Percentiles rank a stretch among this genome's conserved stretches.
Conservation (phyloP, 2,797 vertebrate genomes). For the Masticophis lateralis region DNA sequence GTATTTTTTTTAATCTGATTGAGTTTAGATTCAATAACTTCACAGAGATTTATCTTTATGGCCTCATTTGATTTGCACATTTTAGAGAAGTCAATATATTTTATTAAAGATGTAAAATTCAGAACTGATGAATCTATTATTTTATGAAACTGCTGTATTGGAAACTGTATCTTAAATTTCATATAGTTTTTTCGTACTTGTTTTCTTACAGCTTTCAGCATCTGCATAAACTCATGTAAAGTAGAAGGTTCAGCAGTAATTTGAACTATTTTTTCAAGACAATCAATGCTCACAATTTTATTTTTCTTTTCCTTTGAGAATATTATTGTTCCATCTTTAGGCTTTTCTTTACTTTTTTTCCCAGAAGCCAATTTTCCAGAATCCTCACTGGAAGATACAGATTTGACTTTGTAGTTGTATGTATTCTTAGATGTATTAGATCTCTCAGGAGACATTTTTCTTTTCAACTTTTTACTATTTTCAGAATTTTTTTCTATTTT, state of each 20-base stretch:
- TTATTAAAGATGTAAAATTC: slow-evolving; percentile 86
- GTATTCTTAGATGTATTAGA: slow-evolving; percentile 49
- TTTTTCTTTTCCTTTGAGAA: slow-evolving; percentile 62
- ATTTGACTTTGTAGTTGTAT: slow-evolving; percentile 44
- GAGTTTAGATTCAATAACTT: slow-evolving; percentile 79
- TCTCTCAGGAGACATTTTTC: slow-evolving; percentile 57
- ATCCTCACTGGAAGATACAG: slow-evolving; percentile 49
- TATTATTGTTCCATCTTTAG: slow-evolving; percentile 49
- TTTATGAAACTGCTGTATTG: slow-evolving; percentile 85
- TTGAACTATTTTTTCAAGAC: slow-evolving; percentile 76
- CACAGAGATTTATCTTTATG: slow-evolving; percentile 82
- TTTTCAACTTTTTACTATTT: slow-evolving; percentile 50
- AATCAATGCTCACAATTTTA: slow-evolving; percentile 65
- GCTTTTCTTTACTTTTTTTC: slow-evolving; percentile 58
- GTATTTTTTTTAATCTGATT: slow-evolving; percentile 86
- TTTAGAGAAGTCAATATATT: slow-evolving; percentile 78
- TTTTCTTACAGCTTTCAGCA: slow-evolving; percentile 80
- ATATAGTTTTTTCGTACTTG: slow-evolving; percentile 92
- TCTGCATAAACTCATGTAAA: slow-evolving; percentile 86
- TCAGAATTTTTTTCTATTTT: slow-evolving; percentile 57
- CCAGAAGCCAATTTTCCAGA: slow-evolving; percentile 56
- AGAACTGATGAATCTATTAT: slow-evolving; percentile 88
- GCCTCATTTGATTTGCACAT: slow-evolving; percentile 76
- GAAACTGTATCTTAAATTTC: slow-evolving; percentile 94
- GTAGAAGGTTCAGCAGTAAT: slow-evolving; percentile 75